Percentiles rank a stretch among this genome's conserved stretches.
Evolutionary conservation across 2,113 vertebrate species (phyloP).

Genomic region (Coptodon bakossiorum): DNA sequence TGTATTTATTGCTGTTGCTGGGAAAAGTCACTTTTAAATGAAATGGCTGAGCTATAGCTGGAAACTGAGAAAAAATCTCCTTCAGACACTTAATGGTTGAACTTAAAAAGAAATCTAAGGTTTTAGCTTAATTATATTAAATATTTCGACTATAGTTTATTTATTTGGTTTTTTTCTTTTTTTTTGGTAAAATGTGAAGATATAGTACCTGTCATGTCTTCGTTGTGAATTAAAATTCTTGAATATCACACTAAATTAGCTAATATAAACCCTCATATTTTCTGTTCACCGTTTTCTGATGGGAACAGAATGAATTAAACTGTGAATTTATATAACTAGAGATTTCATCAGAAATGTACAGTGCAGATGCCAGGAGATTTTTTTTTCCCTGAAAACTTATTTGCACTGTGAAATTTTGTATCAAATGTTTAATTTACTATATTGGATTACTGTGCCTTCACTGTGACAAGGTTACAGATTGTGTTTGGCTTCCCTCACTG

Average conservation of each 20-base stretch:
- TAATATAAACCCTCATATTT: not conserved
- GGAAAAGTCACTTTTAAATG: not conserved
- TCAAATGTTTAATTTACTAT: not conserved
- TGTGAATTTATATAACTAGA: not conserved
- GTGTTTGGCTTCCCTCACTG: not conserved
- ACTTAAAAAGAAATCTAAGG: not conserved
- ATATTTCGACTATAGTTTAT: not conserved
- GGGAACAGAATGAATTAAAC: not conserved
- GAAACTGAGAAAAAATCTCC: not conserved
- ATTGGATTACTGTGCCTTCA: not conserved
- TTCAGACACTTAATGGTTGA: not conserved
- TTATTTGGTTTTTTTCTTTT: not conserved
- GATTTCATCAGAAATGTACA: not conserved
- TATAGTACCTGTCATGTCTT: not conserved
- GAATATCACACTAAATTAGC: too few relatives aligned
- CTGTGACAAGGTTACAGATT: not conserved
- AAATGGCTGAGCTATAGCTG: not conserved
- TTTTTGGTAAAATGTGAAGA: not conserved
- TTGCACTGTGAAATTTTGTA: not conserved
- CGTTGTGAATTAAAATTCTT: not conserved
- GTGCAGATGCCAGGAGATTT: not conserved
- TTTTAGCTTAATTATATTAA: not conserved
- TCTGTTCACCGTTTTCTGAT: not conserved
- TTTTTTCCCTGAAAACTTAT: not conserved
- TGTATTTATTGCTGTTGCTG: not conserved